phyloP scores from a whole-genome alignment of 1,140 invertebrate genomes.

The Lerema accius region DNA sequence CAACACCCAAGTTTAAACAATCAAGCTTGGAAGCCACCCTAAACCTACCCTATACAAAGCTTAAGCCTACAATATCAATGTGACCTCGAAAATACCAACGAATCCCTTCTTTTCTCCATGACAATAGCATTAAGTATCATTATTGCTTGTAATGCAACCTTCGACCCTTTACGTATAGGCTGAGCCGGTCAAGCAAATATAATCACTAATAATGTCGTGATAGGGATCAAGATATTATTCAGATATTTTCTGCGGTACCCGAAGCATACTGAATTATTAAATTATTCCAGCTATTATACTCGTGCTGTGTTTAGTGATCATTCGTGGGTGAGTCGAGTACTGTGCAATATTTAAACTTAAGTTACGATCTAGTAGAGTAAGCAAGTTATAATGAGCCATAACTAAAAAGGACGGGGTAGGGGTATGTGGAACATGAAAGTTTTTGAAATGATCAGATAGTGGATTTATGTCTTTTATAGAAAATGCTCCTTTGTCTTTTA shows the following conservation, averaged over 20 bases:
- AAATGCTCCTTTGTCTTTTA: too few species aligned
- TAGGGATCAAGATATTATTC: slow-evolving; percentile 28
- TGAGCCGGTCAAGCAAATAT: slow-evolving; percentile 15
- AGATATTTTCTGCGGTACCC: slow-evolving; percentile 10
- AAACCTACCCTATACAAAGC: too few species aligned
- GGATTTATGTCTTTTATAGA: too few species aligned
- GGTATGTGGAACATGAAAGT: too few species aligned
- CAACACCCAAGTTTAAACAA: too few species aligned
- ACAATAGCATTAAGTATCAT: slow-evolving; percentile 23
- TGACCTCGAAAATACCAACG: slow-evolving; percentile 1
- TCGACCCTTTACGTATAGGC: slow-evolving; percentile 7
- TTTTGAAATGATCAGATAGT: too few species aligned
- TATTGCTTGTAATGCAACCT: slow-evolving; percentile 23
- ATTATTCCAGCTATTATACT: slow-evolving; percentile 35
- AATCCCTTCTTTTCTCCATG: slow-evolving; percentile 12
- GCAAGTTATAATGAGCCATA: too few species aligned
- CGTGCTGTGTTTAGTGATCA: slow-evolving; percentile 20
- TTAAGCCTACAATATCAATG: background rate
- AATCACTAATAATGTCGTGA: slow-evolving; percentile 17
- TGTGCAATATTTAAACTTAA: background rate
- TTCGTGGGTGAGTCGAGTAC: background rate
- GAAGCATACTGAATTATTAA: slow-evolving; percentile 37
- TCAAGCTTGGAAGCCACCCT: background rate
- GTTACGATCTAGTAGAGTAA: too few species aligned
- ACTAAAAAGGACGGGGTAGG: too few species aligned